Base-by-base conservation (phyloP, 2,797 vertebrate species). In the Luscinia luscinia region DNA sequence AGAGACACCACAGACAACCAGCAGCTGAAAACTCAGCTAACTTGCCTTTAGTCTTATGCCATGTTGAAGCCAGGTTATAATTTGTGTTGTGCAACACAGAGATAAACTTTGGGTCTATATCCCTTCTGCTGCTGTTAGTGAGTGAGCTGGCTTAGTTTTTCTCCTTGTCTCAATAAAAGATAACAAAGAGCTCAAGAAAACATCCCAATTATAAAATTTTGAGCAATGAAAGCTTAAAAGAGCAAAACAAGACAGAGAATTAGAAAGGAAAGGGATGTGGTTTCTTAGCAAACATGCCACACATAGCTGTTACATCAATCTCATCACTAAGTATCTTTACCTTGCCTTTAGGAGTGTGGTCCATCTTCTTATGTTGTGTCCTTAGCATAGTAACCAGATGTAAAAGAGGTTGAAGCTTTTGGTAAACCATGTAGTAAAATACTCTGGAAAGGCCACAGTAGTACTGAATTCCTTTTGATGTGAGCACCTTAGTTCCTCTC, bases 1-100 rank as follows among this genome's bases (percentile, higher is more conserved):
- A 90, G 82, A 61, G 68, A 92, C 59, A 93, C 82, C 87, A 94
- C 72, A 96, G 86, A 59, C 87, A 96, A 80, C 46, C 87, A 28
- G 69, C 51, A 87, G 83, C 78, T 86, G 70, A 92, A 90, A 94
- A 84, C 69, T 46, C 23, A 4, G 41, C 62, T 89, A 79, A 90
- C n/a, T 95, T 9, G 2, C 69, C 82, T 91, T 93, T 90, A 52
- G 34, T 82, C 38, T 94, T 91, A 72, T 92, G 34, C 70, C 46
- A 19, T 52, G 49, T 87, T 91, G 78, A 80, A 96, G 45, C 69
- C 78, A 68, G 51, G 52, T 92, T 69, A 49, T 80, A 77, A 32
- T 49, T 84, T 89, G 89, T 89, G 49, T 81, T 82, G 64, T 63
- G 43, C 73, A 94, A 41, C n/a, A 78, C 58, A 79, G 74, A 85